Base-by-base conservation (phyloP, 1,140 invertebrate genomes). In the Calycopis cecrops region DNA sequence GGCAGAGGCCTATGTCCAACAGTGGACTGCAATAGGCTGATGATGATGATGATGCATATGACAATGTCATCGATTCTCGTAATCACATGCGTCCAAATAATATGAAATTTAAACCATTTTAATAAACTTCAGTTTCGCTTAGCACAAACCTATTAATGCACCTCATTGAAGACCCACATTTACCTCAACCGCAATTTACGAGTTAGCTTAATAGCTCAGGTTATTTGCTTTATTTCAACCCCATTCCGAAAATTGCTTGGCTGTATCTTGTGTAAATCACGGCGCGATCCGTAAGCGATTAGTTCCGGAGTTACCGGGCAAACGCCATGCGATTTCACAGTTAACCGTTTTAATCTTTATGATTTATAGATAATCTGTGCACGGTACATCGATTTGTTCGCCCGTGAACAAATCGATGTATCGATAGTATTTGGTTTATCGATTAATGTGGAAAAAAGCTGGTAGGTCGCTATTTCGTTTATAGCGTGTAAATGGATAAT, bases 241-340 rank as follows among this genome's bases (percentile, higher is more conserved):
- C 40, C 16, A 44, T 44, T 44, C 40, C 40, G 7, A 18, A 44
- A 65, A 67, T 67, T 48, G 51, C 52, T 67, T 67, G 59, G 67
- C 55, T 62, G 60, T 35, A 49, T 55, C 53, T 33, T 47, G 47
- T 52, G 48, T 55, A 57, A 55, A 58, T 56, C 55, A 55, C 40
- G 38, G 53, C 40, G 44, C 58, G 47, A 52, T 16, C 37, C 42
- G 58, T 63, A 73, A 71, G 61, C 62, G 67, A 76, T 76, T 67
- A 58, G 73, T 74, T 76, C 65, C 76, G 70, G 65, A 52, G 49
- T 65, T 64, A 63, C 62, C 55, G 59, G 49, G 59, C 57, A 60
- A 61, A 61, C 64, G 67, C 59, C 40, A 9, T 44, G 60, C 60
- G 59, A 76, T 75, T 76, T 76, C 71, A 76, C 67, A 67, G 67